A percentile compares a stretch with the other conserved stretches of the same genome.
phyloP scores from a whole-genome alignment of 2,113 vertebrate genomes.

The Paedocypris sp. region DNA sequence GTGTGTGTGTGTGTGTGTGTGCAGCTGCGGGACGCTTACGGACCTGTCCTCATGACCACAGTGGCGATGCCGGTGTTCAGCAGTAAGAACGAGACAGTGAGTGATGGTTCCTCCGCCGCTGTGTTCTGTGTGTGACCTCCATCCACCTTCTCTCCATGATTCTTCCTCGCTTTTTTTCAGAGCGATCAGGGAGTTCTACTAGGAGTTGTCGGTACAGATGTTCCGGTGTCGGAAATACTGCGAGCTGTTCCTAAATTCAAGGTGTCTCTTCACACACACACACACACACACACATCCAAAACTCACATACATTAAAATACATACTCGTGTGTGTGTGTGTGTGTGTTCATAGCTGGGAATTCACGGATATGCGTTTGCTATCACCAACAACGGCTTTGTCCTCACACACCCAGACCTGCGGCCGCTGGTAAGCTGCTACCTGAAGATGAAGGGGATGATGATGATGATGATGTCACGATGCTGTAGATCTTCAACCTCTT shows the following conservation, averaged over 20 bases:
- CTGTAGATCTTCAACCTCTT: too few species aligned
- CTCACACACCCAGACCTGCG: conserved; percentile 93
- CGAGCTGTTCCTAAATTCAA: conserved; percentile 97
- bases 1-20: conserved; percentile 9
- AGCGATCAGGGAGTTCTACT: conserved; percentile 89
- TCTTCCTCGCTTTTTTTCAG: conserved; percentile 47
- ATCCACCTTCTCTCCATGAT: not conserved
- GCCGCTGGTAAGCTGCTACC: conserved; percentile 73
- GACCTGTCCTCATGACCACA: conserved; percentile 90
- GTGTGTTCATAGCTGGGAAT: conserved; percentile 78
- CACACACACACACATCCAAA: not conserved
- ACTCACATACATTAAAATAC: not conserved
- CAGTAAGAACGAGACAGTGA: conserved; percentile 96
- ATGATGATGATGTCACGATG: conserved; percentile 40
- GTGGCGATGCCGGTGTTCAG: conserved; percentile 99
- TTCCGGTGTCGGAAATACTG: conserved; percentile 91
- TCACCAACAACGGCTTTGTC: conserved; percentile 98
- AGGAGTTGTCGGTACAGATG: conserved; percentile 93
- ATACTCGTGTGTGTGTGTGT: conserved; percentile 24
- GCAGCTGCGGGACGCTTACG: conserved; percentile 80
- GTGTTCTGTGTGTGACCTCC: too few species aligned
- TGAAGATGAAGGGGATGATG: not conserved
- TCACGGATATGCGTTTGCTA: conserved; percentile 96
- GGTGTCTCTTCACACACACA: conserved; percentile 61
- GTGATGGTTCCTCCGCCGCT: too few species aligned